A percentile compares a stretch with the other conserved stretches of the same genome.
phyloP scores from a whole-genome alignment of 2,113 vertebrate genomes.

The Stigmatopora argus region DNA sequence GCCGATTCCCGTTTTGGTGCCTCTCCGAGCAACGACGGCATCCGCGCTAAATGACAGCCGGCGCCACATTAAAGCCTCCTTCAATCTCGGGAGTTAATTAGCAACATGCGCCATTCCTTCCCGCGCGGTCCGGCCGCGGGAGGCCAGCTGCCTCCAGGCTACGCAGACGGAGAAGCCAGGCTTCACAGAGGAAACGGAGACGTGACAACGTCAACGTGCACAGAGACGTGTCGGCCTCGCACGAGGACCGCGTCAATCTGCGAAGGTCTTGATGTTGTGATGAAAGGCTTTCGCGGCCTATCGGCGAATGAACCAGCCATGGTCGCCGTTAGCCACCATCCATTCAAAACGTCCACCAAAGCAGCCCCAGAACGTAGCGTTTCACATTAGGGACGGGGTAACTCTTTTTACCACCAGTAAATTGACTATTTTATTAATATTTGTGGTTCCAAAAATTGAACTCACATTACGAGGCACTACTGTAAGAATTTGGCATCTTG shows the following conservation, averaged over 20 bases:
- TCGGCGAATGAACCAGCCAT: constrained; percentile 2
- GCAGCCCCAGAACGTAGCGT: too few relatives aligned
- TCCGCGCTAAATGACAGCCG: constrained; percentile 39
- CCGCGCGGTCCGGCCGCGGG: constrained; percentile 28
- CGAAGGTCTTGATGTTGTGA: constrained; percentile 14
- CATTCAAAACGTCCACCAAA: too few relatives aligned
- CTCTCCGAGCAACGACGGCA: constrained; percentile 35
- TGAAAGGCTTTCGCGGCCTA: neutral
- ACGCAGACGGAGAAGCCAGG: constrained; percentile 24
- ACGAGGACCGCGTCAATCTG: constrained; percentile 24
- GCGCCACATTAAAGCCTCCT: constrained; percentile 59
- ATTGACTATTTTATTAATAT: too few relatives aligned
- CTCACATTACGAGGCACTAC: too few relatives aligned
- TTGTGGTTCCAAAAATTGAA: too few relatives aligned
- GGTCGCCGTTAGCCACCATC: neutral
- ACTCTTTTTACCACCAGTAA: too few relatives aligned
- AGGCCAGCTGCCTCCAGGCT: constrained; percentile 51
- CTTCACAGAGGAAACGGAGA: constrained; percentile 34
- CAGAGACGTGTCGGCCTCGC: constrained; percentile 31
- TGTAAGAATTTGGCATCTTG: too few relatives aligned
- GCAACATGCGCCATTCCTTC: constrained; percentile 39
- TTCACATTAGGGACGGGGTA: too few relatives aligned
- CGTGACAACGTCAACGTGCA: constrained; percentile 24
- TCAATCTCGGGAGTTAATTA: constrained; percentile 59
- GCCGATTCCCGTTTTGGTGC: constrained; percentile 24